Base-by-base conservation (phyloP, 2,113 vertebrate genomes). In the Amazona vittata region DNA sequence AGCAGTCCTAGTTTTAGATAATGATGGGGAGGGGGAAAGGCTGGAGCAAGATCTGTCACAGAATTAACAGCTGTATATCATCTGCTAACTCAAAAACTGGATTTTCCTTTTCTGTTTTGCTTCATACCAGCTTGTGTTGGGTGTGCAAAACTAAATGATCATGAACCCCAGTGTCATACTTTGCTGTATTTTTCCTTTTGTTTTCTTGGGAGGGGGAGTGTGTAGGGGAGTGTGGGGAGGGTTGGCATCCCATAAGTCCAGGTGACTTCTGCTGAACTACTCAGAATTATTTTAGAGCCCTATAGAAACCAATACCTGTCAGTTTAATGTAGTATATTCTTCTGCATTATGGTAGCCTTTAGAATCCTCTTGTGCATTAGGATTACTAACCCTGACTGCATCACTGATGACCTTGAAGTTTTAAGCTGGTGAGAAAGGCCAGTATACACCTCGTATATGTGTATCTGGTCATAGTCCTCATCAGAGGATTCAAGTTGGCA, bases 161-260 rank as follows among this genome's bases (percentile, higher is more conserved):
- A 71, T 3, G 3, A 65, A 57, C 53, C 57, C 1, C 4, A 4
- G 2, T 37, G 17, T 25, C 46, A 9, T 79, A 18, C 3, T 1
- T 24, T 21, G 6, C 17, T 37, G 2, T 50, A 22, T 39, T 44
- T 90, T 47, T 49, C 7, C 2, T 41, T 11, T 59, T 50, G n/a
- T 53, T 16, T 44, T 63, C 49, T 86, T 59, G 57, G 57, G 22
- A n/a, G 33, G 21, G 19, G 20, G 31, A 22, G 19, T 9, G 13
- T 59, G 55, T n/a, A 59, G 33, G 55, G 9, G 33, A n/a, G 13
- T n/a, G 33, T 10, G 19, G 55, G 8, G 20, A n/a, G 33, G 20
- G 57, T n/a, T 82, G 64, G 12, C 20, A 39, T 74, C n/a, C 7
- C 1, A 0, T 57, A 74, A 74, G 9, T 84, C 81, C 19, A 29